Evolutionary conservation across 2,113 vertebrate species (phyloP), one percentile per base, ranked within the genome.

Genomic region (Thunnus thynnus): DNA sequence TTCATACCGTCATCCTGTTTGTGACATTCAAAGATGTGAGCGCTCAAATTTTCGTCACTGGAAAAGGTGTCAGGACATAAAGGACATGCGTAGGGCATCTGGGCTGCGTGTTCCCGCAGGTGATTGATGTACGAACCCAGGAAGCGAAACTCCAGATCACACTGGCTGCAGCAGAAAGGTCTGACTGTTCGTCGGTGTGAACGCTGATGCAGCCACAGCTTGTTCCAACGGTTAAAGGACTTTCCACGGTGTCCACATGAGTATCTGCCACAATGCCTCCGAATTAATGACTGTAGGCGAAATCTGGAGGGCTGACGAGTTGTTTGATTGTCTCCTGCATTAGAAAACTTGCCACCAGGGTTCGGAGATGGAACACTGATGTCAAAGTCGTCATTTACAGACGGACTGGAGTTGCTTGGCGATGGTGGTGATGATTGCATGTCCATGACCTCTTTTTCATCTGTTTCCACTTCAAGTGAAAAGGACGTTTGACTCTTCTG

Each of bases 111-210:
- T n/a, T 65, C 72, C n/a, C 57, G 73, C 72, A 92, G 61, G 55
- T 92, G 89, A 25, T 80, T 78, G 67, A 70, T 63, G 66, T 87
- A 92, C 5, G 75, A 84, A 6, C 66, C 72, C n/a, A 86, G 65
- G 52, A 90, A 90, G 22, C 22, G 58, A 54, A 92, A 92, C 27
- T 79, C 57, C 54, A 88, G 41, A n/a, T 71, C 70, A 64, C 91
- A 90, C 46, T 78, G 58, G 22, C 69, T 36, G 74, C 91, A 92
- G 25, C 61, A 66, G 63, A 88, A 92, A 10, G 75, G 7, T 20
- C 56, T 30, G 7, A 58, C n/a, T 58, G 79, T 72, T 22, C n/a
- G n/a, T 8, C 46, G 72, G 52, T 81, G 84, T 44, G 60, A 47
- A 7, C 60, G 48, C 54, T 76, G 82, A 52, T 84, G 84, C 7